Evolutionary conservation across 2,888 invertebrate species (phyloP).

Genomic region (Pogonocherus hispidulus): DNA sequence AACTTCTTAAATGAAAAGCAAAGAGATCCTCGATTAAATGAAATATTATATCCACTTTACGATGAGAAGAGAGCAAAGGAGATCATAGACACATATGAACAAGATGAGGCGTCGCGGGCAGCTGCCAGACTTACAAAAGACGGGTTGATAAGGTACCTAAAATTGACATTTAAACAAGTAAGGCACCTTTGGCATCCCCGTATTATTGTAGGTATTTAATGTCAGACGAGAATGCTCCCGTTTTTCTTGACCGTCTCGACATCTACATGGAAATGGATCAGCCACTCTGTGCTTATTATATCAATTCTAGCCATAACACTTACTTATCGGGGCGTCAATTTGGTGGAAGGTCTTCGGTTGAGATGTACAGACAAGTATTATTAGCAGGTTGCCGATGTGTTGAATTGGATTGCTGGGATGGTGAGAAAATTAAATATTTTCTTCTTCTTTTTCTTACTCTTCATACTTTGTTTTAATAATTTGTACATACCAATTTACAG

Average conservation of each 20-base stretch:
- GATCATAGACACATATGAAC: constrained; percentile 94
- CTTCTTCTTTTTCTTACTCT: not conserved
- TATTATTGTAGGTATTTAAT: constrained; percentile 84
- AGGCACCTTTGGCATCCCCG: too few relatives aligned
- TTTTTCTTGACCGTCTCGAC: constrained; percentile 97
- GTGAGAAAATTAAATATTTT: constrained; percentile 48
- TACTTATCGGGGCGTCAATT: constrained; percentile 96
- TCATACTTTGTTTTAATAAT: too few relatives aligned
- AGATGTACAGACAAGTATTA: constrained; percentile 98
- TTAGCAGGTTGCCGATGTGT: constrained; percentile 98
- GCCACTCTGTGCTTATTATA: constrained; percentile 97
- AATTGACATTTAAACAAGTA: not conserved
- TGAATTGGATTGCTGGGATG: constrained; percentile 99
- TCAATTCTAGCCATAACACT: constrained; percentile 98
- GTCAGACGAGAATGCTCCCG: constrained; percentile 99
- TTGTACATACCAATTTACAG: constrained; percentile 45
- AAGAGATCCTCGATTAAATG: constrained; percentile 97
- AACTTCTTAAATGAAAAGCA: constrained; percentile 97
- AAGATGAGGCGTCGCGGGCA: constrained; percentile 80
- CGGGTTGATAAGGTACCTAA: constrained; percentile 90
- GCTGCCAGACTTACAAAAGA: constrained; percentile 90
- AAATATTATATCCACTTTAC: constrained; percentile 97
- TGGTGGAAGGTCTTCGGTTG: constrained; percentile 97
- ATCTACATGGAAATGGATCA: constrained; percentile 99
- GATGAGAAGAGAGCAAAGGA: constrained; percentile 93